phyloP scores from a whole-genome alignment of 2,888 invertebrate species.

The Lasioglossum vierecki region DNA sequence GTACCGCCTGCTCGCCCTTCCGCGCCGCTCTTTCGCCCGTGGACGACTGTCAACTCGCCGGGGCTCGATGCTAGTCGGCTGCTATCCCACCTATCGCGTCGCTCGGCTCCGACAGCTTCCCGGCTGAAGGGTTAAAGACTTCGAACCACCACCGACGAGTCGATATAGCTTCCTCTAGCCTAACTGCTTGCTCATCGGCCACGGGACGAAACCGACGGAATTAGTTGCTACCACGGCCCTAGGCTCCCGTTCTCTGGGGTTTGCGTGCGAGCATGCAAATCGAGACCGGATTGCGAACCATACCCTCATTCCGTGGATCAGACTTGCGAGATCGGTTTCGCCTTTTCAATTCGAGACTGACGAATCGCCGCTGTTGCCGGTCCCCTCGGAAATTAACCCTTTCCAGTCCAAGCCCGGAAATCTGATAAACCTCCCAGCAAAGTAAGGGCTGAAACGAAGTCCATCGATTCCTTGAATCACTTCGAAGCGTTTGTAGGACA shows the following conservation, averaged over 20 bases:
- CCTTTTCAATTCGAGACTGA: background rate
- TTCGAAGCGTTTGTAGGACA: no score
- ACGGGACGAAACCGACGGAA: background rate
- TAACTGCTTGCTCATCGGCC: conserved; percentile 45
- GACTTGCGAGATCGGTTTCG: conserved; percentile 18
- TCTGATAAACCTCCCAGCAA: background rate
- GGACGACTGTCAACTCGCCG: conserved; percentile 55
- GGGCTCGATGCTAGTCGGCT: conserved; percentile 26
- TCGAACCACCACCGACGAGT: conserved; percentile 13
- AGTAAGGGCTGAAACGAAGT: background rate
- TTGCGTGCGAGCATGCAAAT: conserved; percentile 44
- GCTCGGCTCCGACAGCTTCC: background rate
- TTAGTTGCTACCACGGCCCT: conserved; percentile 12
- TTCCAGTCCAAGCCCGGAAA: background rate
- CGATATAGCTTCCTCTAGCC: conserved; percentile 50
- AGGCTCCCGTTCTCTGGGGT: background rate
- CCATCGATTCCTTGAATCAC: no score
- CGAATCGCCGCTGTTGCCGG: background rate
- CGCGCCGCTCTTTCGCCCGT: conserved; percentile 28
- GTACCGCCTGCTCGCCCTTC: conserved; percentile 51
- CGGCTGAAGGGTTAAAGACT: conserved; percentile 47
- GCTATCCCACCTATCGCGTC: conserved; percentile 33
- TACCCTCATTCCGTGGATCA: background rate
- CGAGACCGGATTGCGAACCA: background rate
- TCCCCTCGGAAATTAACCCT: background rate